Evolutionary conservation across 2,113 vertebrate genomes (phyloP), one percentile per base, ranked within the genome.

Genomic region (Gambusia affinis): DNA sequence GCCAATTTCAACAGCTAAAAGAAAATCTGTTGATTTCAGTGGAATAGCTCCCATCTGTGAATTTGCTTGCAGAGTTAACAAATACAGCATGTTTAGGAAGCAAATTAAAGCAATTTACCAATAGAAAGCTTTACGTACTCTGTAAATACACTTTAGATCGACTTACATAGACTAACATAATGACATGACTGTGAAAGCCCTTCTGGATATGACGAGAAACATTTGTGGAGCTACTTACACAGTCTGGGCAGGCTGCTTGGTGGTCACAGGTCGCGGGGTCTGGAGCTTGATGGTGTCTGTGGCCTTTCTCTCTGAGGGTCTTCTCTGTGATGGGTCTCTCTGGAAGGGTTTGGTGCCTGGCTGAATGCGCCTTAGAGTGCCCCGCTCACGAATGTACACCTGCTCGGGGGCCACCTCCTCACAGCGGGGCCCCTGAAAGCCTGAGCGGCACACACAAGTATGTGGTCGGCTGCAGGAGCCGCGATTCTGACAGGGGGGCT

Each of bases 401-500:
- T 95, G 94, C 81, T 95, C 95, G 0, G 94, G 95, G n/a, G 93
- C 83, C 79, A 91, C 83, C 78, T 95, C 94, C 81, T 95, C 93
- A 78, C 95, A 95, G 75, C 91, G 93, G 35, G 86, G 44, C 8
- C 95, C 95, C 87, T 94, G 93, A 90, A 94, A 95, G 57, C 95
- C 95, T 0, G 94, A 95, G 80, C 94, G 94, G 70, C 95, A 95
- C 81, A 95, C 94, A 1, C 95, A 95, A 76, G 93, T 94, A 79
- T 95, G 93, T 11, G 95, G 95, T 3, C 94, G 92, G 72, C 94
- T 95, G 87, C 95, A 95, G 70, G 94, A 95, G 78, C 94, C 95
- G 1, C 94, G 92, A 90, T 95, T 95, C 90, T 94, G 92, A 86
- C 95, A 95, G 70, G 93, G 94, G 54, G 95, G 95, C 79, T 93